These are phyloP conservation scores for Phylloscopus collybita DNA, from an alignment of 2,797 vertebrate species.

Conservation along the genomic window DNA sequence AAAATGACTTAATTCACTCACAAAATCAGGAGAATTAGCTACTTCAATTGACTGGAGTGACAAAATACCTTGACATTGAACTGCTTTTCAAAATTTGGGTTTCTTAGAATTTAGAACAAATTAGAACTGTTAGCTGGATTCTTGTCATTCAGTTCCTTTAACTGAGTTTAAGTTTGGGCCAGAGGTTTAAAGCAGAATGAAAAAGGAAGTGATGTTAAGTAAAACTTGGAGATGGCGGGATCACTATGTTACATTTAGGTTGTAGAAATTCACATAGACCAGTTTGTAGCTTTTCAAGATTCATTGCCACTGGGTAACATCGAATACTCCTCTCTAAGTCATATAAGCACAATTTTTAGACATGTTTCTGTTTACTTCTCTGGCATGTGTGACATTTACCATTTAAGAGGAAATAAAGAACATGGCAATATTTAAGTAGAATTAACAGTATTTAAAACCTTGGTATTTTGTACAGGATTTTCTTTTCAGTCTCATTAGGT, in stretches of 20 bases:
- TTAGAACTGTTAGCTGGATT: neutral
- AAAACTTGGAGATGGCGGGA: neutral
- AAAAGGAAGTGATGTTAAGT: neutral
- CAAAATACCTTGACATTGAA: neutral
- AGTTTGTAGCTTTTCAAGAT: neutral
- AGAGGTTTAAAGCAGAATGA: neutral
- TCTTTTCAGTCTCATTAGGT: neutral
- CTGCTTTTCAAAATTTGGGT: neutral
- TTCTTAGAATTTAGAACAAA: neutral
- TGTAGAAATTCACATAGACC: neutral
- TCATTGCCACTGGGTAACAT: neutral
- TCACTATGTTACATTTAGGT: neutral
- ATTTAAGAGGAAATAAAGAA: neutral
- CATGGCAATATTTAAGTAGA: neutral
- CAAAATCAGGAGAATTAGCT: neutral
- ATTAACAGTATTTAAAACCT: neutral
- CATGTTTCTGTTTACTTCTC: neutral
- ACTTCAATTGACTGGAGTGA: neutral
- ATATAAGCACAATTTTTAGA: neutral
- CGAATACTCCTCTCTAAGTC: neutral
- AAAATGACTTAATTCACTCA: neutral
- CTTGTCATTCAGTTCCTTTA: neutral
- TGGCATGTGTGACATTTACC: neutral
- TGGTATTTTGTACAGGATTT: neutral
- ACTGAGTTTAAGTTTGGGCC: neutral